Percentiles rank a stretch among this genome's conserved stretches.
These are phyloP conservation scores for Gavialis gangeticus DNA, from an alignment of 2,113 vertebrate species.

Conservation along the genomic window DNA sequence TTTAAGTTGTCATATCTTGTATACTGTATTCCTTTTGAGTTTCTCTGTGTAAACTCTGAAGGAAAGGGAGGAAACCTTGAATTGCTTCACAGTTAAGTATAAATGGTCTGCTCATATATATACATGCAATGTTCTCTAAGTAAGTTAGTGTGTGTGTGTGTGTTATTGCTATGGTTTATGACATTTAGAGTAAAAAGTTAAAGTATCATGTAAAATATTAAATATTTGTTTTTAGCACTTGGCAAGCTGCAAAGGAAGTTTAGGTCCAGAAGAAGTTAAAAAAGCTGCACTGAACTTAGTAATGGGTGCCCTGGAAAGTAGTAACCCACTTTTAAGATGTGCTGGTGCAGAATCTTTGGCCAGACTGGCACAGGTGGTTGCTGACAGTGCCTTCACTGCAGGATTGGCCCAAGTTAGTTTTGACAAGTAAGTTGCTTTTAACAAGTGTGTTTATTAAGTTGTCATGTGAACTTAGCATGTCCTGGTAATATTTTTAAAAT, in stretches of 20 bases:
- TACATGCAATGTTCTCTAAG: too few relatives aligned
- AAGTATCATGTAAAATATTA: neutral
- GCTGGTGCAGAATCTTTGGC: conserved; percentile 90
- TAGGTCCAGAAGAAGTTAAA: conserved; percentile 88
- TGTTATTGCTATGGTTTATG: neutral
- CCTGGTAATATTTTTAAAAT: neutral
- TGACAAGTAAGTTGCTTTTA: conserved; percentile 86
- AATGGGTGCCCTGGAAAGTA: conserved; percentile 88
- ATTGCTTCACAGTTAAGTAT: too few relatives aligned
- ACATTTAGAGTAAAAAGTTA: neutral
- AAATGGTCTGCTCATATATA: too few relatives aligned
- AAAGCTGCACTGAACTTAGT: conserved; percentile 83
- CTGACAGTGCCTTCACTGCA: conserved; percentile 86
- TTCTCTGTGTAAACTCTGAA: too few relatives aligned
- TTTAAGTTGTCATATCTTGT: too few relatives aligned
- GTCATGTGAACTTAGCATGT: neutral
- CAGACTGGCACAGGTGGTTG: conserved; percentile 87
- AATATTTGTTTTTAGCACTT: conserved; percentile 75
- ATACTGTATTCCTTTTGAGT: too few relatives aligned
- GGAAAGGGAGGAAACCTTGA: too few relatives aligned
- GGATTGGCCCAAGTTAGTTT: conserved; percentile 90
- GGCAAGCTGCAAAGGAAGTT: conserved; percentile 75
- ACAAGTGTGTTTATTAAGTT: neutral
- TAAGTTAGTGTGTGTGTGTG: neutral
- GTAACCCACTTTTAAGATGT: conserved; percentile 86